Base-by-base conservation (phyloP, 2,888 invertebrate genomes). In the Cataglyphis albicans region DNA sequence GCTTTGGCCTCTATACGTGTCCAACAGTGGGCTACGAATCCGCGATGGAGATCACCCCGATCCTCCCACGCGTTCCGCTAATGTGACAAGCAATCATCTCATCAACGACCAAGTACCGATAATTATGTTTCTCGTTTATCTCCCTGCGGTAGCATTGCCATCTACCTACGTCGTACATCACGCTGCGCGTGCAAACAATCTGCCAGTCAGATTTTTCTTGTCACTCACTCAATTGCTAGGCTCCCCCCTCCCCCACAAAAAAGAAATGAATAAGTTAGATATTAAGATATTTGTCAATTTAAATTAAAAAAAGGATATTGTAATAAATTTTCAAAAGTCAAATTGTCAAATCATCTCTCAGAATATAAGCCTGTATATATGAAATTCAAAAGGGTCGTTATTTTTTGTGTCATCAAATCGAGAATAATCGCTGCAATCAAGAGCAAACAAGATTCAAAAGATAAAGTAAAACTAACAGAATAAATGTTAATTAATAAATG, bases 51-150 rank as follows among this genome's bases (percentile, higher is more conserved):
- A 52, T 52, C 75, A 87, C 85, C 57, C 67, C 32, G 85, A 86
- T 81, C 88, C 84, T 89, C 90, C 91, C 89, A 91, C 90, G 86
- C 87, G 70, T 76, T 73, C 64, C 72, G 82, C 83, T 89, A 86
- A 86, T 85, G 86, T 84, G 81, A 84, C 87, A 86, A 82, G 82
- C 88, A 89, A 90, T 90, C 89, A 89, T 87, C 85, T 89, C 86
- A 87, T 89, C 90, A 88, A 68, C 81, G 61, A 65, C 81, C 84
- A 86, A 88, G 89, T 85, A 86, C 88, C 88, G 84, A 89, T 89
- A 90, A 90, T 90, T 90, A 88, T 84, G 86, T 85, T 82, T 78
- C 61, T 78, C 57, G 64, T 57, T 67, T 64, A 61, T 68, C 68
- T 68, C 70, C 52, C 59, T 57, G 61, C 15, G 32, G 18, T 35